A percentile compares a stretch with the other conserved stretches of the same genome.
These are phyloP conservation scores for Peucedramus taeniatus DNA, from an alignment of 2,113 vertebrate genomes.

Conservation along the genomic window DNA sequence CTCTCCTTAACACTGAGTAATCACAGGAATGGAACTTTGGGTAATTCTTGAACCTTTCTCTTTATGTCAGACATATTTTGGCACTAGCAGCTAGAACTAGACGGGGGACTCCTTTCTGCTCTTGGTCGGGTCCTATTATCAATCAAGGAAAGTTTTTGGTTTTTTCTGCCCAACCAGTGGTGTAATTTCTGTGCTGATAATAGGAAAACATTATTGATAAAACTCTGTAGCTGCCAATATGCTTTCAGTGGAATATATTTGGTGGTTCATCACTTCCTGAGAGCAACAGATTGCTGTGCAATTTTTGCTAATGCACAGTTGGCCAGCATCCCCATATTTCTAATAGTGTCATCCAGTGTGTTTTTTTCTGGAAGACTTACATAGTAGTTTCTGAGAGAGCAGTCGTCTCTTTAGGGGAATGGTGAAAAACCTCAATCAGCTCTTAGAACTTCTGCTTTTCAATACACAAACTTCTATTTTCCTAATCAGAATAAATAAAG, in stretches of 20 bases:
- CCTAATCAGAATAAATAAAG: neutral
- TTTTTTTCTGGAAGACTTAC: neutral
- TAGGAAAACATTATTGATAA: neutral
- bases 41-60: neutral
- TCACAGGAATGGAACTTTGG: neutral
- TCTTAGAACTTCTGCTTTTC: neutral
- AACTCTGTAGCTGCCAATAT: neutral
- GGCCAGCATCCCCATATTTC: neutral
- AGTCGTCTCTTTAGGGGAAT: neutral
- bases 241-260: constrained; percentile 12
- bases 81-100: neutral
- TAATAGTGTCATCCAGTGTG: neutral
- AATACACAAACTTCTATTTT: neutral
- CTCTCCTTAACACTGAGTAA: neutral
- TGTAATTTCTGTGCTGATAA: neutral
- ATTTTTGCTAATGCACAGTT: constrained; percentile 23
- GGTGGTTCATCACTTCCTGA: neutral
- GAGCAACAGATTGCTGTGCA: neutral
- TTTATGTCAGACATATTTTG: neutral
- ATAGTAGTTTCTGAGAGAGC: neutral
- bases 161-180: neutral
- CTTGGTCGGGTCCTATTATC: neutral
- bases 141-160: neutral
- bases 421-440: neutral
- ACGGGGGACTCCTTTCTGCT: neutral